Evolutionary conservation across 2,797 vertebrate genomes (phyloP).

Genomic region (Thalassophryne amazonica): DNA sequence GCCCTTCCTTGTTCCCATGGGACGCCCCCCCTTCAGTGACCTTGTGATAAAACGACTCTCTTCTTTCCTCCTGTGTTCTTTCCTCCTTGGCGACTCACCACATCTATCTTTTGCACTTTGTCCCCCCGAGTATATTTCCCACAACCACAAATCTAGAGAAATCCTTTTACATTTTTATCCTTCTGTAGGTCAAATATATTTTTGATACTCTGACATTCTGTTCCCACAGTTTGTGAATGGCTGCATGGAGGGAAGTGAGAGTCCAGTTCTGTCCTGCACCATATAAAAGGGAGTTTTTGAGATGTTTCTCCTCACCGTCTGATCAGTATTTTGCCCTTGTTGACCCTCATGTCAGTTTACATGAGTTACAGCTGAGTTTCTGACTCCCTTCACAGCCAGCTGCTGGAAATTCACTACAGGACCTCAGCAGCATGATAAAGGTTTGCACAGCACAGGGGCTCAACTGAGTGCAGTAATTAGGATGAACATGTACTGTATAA

Average conservation of each 20-base stretch:
- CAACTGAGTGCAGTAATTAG: conserved; percentile 8
- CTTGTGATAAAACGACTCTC: conserved; percentile 26
- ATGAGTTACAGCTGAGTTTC: background rate
- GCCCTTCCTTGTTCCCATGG: conserved; percentile 23
- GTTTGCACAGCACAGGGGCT: background rate
- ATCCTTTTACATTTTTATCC: conserved; percentile 53
- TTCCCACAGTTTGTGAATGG: conserved; percentile 14
- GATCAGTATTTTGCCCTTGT: conserved; percentile 18
- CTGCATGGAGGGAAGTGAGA: conserved; percentile 2
- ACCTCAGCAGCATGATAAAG: conserved; percentile 18
- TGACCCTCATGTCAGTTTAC: conserved; percentile 22
- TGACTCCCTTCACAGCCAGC: conserved; percentile 8
- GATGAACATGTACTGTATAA: conserved; percentile 10
- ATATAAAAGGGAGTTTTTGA: conserved; percentile 30
- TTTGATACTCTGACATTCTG: background rate
- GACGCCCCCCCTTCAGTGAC: conserved; percentile 41
- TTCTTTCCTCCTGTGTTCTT: background rate
- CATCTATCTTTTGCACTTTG: conserved; percentile 66
- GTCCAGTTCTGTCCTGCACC: too few relatives aligned
- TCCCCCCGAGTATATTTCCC: conserved; percentile 43
- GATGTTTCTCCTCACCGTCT: conserved; percentile 9
- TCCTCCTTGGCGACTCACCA: conserved; percentile 45
- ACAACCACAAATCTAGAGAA: conserved; percentile 44
- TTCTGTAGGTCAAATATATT: conserved; percentile 39
- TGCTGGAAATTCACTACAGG: conserved; percentile 1